phyloP scores from a whole-genome alignment of 1,140 invertebrate genomes.

The Ceratoteleas bidentatus region DNA sequence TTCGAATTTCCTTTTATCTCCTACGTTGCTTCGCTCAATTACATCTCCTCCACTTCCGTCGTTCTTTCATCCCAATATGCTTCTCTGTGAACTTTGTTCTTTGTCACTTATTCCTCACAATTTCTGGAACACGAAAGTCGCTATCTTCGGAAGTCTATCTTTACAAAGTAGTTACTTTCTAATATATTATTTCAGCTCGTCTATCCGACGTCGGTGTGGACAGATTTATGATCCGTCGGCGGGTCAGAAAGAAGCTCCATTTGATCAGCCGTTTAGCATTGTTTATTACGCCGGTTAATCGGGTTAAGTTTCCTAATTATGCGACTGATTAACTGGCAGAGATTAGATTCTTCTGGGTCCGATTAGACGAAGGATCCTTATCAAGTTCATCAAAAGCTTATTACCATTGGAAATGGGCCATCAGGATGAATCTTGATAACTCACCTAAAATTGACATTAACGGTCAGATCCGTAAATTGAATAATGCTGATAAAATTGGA shows the following conservation, averaged over 20 bases:
- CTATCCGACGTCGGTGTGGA: neutral
- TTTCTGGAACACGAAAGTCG: conserved; percentile 37
- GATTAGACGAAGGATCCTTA: conserved; percentile 36
- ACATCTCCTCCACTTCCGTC: conserved; percentile 36
- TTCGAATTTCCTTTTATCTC: conserved; percentile 54
- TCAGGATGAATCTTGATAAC: conserved; percentile 33
- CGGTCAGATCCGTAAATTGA: conserved; percentile 37
- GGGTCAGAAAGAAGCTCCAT: neutral
- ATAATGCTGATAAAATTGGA: conserved; percentile 37
- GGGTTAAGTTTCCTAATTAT: conserved; percentile 37
- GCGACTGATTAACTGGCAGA: conserved; percentile 19
- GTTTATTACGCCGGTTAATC: conserved; percentile 21
- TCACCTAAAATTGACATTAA: conserved; percentile 43
- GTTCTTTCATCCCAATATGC: conserved; percentile 55
- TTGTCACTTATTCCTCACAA: conserved; percentile 49
- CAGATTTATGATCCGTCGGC: conserved; percentile 32
- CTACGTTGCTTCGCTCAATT: conserved; percentile 47
- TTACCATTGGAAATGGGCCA: conserved; percentile 27
- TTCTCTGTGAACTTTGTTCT: conserved; percentile 52
- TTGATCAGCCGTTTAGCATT: conserved; percentile 27
- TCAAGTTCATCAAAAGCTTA: conserved; percentile 27
- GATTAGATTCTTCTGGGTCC: conserved; percentile 29
- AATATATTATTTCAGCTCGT: conserved; percentile 49
- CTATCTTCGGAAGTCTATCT: conserved; percentile 43
- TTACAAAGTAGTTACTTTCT: conserved; percentile 52